Evolutionary conservation across 2,113 vertebrate genomes (phyloP), one percentile per base, ranked within the genome.

Genomic region (Strix uralensis): DNA sequence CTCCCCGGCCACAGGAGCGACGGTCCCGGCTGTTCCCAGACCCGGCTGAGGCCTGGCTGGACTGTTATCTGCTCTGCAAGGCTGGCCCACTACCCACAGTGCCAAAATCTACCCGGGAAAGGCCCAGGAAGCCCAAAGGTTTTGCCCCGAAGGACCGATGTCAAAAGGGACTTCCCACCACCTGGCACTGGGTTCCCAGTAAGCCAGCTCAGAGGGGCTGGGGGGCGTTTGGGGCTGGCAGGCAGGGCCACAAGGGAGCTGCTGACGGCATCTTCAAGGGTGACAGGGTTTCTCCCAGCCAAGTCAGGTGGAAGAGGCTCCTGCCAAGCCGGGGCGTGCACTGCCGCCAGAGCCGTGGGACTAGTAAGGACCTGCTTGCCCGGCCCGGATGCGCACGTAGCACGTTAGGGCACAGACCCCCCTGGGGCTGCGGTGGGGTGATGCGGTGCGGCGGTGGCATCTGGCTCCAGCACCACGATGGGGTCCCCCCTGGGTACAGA

Each of bases 361-460:
- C 94, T 44, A 57, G 78, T 74, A 81, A 87, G 71, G 77, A 67
- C 70, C 70, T 94, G 95, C 84, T 82, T 2, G 0, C 78, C 78
- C 5, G 7, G 27, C n/a, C 73, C 19, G 8, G 57, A 36, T 36
- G 65, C 11, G 5, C 57, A 73, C 3, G 0, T 6, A 80, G 54
- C 77, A 13, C 21, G 14, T 74, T 34, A 55, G 51, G 69, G 67
- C 92, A 77, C 51, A 55, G 79, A 73, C 12, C 22, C 12, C 18
- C 49, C 21, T 0, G 0, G 36, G 57, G 49, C 40, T 58, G 36
- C 2, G 0, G 2, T 4, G 4, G 67, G 30, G 81, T 47, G 52
- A 78, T 1, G 11, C 1, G 4, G 22, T 38, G 44, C 17, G 3
- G 13, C 1, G 5, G 47, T 71, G 71, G 20, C 78, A 85, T 66